These are phyloP conservation scores for Sialis fuliginosa DNA, from an alignment of 2,888 invertebrate genomes.

Conservation along the genomic window DNA sequence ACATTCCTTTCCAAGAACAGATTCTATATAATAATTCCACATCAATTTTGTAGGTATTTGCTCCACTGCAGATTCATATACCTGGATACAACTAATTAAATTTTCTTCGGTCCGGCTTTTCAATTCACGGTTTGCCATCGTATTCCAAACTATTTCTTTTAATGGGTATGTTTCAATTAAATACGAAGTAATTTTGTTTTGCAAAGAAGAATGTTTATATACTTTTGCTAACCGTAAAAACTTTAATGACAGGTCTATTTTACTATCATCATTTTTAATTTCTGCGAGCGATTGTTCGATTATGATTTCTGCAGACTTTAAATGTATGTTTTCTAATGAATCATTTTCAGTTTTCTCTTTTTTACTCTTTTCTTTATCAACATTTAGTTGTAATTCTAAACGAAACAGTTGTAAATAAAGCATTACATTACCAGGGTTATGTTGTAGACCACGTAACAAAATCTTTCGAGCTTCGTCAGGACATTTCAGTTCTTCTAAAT, in stretches of 20 bases:
- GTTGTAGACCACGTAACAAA: slow-evolving; percentile 5
- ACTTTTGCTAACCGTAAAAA: too few species aligned
- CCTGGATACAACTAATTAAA: not conserved
- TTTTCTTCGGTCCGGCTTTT: slow-evolving; percentile 5
- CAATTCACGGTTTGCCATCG: slow-evolving; percentile 7
- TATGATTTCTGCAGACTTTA: not conserved
- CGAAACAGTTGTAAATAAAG: slow-evolving; percentile 7
- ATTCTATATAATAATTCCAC: not conserved
- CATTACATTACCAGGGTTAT: slow-evolving; percentile 4
- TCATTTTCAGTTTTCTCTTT: slow-evolving; percentile 5
- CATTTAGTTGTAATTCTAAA: slow-evolving; percentile 5
- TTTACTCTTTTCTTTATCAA: not conserved
- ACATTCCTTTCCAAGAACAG: not conserved
- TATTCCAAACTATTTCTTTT: slow-evolving; percentile 8
- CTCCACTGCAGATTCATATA: not conserved
- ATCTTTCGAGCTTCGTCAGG: slow-evolving; percentile 6
- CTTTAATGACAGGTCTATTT: too few species aligned
- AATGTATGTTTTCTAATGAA: not conserved
- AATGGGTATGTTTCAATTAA: slow-evolving; percentile 6
- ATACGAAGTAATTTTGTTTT: slow-evolving; percentile 5
- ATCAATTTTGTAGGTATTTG: not conserved
- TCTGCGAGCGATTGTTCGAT: not conserved
- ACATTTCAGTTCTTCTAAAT: not conserved
- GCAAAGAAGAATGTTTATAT: not conserved
- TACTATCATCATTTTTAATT: too few species aligned